Evolutionary conservation across 2,888 invertebrate genomes (phyloP).

Genomic region (Amphipyra tragopoginis): DNA sequence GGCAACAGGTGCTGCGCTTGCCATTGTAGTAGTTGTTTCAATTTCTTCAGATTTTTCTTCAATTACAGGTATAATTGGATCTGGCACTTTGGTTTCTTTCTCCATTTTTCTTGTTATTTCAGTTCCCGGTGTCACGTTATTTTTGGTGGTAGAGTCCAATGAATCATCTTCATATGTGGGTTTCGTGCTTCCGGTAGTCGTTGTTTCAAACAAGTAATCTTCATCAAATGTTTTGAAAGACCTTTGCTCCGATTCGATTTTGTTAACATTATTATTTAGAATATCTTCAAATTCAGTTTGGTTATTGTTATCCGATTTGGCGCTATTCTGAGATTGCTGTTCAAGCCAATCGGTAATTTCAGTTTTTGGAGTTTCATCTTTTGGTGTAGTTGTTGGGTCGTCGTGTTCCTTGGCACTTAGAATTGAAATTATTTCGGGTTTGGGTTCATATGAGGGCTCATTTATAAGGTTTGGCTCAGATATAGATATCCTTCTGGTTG

Average conservation of each 20-base stretch:
- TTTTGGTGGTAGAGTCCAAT: constrained; percentile 21
- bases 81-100: constrained; percentile 12
- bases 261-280: constrained; percentile 51
- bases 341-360: constrained; percentile 75
- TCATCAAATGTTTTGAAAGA: constrained; percentile 71
- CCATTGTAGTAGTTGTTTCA: constrained; percentile 31
- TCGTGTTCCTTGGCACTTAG: constrained; percentile 57
- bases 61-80: constrained; percentile 9
- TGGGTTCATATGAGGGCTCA: constrained; percentile 72
- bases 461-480: constrained; percentile 70
- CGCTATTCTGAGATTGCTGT: constrained; percentile 51
- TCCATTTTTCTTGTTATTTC: constrained; percentile 26
- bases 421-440: constrained; percentile 73
- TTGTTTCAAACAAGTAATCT: constrained; percentile 60
- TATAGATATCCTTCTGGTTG: constrained; percentile 67
- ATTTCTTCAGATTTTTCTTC: constrained; percentile 26
- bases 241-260: constrained; percentile 69
- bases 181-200: constrained; percentile 31
- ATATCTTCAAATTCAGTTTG: constrained; percentile 44
- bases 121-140: constrained; percentile 18
- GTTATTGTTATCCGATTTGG: constrained; percentile 41
- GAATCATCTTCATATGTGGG: constrained; percentile 26
- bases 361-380: constrained; percentile 55
- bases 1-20: constrained; percentile 5
- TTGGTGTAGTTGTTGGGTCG: constrained; percentile 33